Conservation (phyloP, 2,113 vertebrate genomes). For the Gymnarchus niloticus region DNA sequence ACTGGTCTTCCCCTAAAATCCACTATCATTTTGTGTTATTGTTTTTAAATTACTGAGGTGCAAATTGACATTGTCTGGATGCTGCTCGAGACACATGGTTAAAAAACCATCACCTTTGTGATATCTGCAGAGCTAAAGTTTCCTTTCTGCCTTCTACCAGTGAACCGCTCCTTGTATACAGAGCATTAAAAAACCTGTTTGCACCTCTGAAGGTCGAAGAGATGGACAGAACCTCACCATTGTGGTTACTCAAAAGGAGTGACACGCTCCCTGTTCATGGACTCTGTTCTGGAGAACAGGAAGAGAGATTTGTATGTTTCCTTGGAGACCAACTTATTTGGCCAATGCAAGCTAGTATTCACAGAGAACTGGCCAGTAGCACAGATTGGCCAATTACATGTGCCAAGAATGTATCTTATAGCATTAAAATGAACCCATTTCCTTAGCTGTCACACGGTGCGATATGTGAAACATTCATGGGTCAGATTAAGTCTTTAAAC, state of each 20-base stretch:
- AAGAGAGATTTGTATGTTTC: not conserved
- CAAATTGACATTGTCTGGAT: no score
- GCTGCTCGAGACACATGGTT: no score
- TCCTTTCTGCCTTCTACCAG: not conserved
- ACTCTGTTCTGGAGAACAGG: not conserved
- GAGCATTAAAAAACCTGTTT: not conserved
- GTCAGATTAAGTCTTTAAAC: not conserved
- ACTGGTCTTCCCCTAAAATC: no score
- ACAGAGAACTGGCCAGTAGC: not conserved
- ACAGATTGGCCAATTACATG: no score
- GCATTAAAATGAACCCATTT: not conserved
- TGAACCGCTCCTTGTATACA: not conserved
- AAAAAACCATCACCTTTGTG: no score
- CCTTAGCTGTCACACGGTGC: not conserved
- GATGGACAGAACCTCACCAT: constrained; percentile 44
- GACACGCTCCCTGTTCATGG: constrained; percentile 35
- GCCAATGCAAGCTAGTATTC: not conserved
- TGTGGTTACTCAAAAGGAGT: constrained; percentile 49
- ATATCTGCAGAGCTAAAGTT: not conserved
- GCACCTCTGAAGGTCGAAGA: constrained; percentile 48
- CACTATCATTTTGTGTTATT: no score
- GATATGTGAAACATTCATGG: not conserved
- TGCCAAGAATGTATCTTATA: not conserved
- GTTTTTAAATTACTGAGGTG: no score
- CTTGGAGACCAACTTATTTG: not conserved